Evolutionary conservation across 2,113 vertebrate species (phyloP), one percentile per base, ranked within the genome.

Genomic region (Excalfactoria chinensis): DNA sequence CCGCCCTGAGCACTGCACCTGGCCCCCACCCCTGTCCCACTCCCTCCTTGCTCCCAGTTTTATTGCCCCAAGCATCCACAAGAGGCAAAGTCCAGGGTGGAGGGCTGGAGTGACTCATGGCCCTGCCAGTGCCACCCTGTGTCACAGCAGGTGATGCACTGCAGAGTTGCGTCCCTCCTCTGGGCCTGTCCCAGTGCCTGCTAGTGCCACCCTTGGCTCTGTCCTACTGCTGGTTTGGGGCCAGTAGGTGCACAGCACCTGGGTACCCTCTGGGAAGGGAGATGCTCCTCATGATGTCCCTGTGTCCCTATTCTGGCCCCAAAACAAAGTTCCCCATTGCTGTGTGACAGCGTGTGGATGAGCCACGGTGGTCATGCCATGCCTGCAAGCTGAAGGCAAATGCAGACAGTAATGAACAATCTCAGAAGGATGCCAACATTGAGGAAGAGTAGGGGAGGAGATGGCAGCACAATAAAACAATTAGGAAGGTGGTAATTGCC

Each of bases 41-140:
- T 48, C n/a, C 2, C 13, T 18, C 40, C 20, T 21, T 3, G 0
- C 0, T 26, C 17, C 26, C 69, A 62, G 40, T 5, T 95, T 96
- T 96, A 96, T 75, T 51, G 82, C 88, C 19, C 66, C 1, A 4
- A 70, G 67, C n/a, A 66, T 41, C 55, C 2, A 7, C 2, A 0
- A 25, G 78, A 87, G 85, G 62, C 95, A 95, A 96, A 96, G 95
- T 96, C 88, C 93, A 89, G 85, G 95, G 88, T 1, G 88, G 88
- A 89, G 84, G 28, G 56, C 86, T 51, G 32, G 17, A 14, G 37
- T 94, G 93, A 96, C 88, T 96, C 95, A 96, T 16, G 2, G 84
- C 51, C 34, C 34, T 10, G 25, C 32, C 58, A 10, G 51, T 30
- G 89, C 92, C 95, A 77, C 37, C 7, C 2, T n/a, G 43, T 5